A percentile compares a stretch with the other conserved stretches of the same genome.
phyloP scores from a whole-genome alignment of 2,888 invertebrate species.

The Pherbina coryleti region DNA sequence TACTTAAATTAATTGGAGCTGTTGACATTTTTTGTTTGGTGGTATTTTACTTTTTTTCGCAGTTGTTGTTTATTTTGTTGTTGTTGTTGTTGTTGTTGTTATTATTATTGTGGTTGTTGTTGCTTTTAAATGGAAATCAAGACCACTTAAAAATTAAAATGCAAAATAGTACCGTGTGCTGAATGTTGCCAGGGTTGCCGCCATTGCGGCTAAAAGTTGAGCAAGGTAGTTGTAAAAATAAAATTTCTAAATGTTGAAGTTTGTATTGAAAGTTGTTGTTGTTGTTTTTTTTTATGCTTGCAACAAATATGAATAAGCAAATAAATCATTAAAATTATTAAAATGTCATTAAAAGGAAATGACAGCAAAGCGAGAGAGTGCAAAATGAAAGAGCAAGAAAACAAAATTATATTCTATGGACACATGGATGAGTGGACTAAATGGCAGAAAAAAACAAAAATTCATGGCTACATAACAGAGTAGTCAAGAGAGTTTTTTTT shows the following conservation, averaged over 20 bases:
- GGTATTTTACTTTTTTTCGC: slow-evolving; percentile 25
- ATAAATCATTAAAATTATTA: slow-evolving; percentile 29
- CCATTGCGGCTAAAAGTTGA: no score
- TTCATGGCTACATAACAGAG: neutral
- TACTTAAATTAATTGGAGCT: slow-evolving; percentile 68
- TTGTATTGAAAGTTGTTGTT: neutral
- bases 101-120: neutral
- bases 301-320: slow-evolving; percentile 17
- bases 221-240: no score
- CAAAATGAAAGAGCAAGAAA: no score
- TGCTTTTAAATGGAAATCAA: slow-evolving; percentile 9
- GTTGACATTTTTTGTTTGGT: slow-evolving; percentile 61
- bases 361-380: neutral
- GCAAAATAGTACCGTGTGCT: no score
- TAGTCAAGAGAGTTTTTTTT: neutral
- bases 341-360: slow-evolving; percentile 22
- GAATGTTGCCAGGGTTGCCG: no score
- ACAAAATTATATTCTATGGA: no score
- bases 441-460: neutral
- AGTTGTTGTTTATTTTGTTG: neutral
- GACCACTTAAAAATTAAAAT: slow-evolving; percentile 10
- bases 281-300: neutral
- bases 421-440: no score
- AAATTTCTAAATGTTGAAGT: slow-evolving; percentile 8
- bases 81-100: neutral